Evolutionary conservation across 2,888 invertebrate species (phyloP), one percentile per base, ranked within the genome.

Genomic region (Heliconius ethilla): DNA sequence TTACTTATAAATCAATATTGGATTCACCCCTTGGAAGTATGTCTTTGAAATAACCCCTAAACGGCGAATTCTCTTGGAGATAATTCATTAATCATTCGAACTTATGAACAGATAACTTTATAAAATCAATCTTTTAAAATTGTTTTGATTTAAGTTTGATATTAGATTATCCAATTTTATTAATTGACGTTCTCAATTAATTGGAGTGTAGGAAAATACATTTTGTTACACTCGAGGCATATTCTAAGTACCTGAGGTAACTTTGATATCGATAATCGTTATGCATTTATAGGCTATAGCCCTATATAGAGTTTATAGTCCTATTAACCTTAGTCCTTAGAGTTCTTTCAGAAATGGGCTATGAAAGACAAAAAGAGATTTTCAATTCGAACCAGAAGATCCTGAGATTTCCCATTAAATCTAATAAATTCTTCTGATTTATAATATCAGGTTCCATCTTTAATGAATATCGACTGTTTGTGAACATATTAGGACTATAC

Each of bases 1-100:
- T 82, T 82, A 85, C 85, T 86, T 86, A 85, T 84, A 85, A 86
- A 86, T 87, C 86, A 86, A 86, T 88, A 88, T 86, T 84, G 84
- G 82, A 83, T 82, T 83, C 82, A 79, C 81, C 83, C 82, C 83
- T 80, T 82, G 83, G 63, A 85, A 86, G 86, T 87, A 88, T 88
- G 88, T 87, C 88, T 88, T 88, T 88, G 88, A 86, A 82, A 84
- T 82, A 51, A 78, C 82, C 81, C 82, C 76, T 76, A 67, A 72
- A 76, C 79, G 81, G 79, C 40, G 67, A 73, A 79, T 70, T 65
- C 45, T 74, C 45, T 76, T 73, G 74, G 69, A 51, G 81, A 82
- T 82, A 80, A 82, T 82, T 82, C 79, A 82, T 81, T 83, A 82
- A 81, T 83, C 77, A 77, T 37, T 29, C 37, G 51, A 77, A 77